Evolutionary conservation across 2,888 invertebrate species (phyloP).

Genomic region (Teinopalpus imperialis): DNA sequence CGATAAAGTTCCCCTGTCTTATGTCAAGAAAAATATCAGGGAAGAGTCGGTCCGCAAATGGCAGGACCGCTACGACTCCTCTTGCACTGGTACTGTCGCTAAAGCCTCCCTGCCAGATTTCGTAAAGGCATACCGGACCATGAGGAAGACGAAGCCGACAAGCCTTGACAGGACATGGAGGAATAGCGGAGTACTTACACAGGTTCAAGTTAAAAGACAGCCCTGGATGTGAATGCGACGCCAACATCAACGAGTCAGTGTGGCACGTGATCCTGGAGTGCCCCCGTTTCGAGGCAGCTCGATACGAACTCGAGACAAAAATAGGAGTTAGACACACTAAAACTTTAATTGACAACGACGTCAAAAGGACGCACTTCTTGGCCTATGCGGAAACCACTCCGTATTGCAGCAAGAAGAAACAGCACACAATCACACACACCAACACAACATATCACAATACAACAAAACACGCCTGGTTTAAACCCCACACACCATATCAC

Average conservation of each 20-base stretch:
- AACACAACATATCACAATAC: too few relatives aligned
- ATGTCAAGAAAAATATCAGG: constrained; percentile 22
- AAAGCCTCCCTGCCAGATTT: constrained; percentile 14
- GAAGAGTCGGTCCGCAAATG: constrained; percentile 19
- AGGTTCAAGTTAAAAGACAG: too few relatives aligned
- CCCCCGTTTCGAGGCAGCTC: neutral
- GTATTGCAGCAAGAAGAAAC: too few relatives aligned
- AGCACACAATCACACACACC: too few relatives aligned
- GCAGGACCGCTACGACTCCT: constrained; percentile 20
- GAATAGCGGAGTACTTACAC: too few relatives aligned
- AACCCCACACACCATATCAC: too few relatives aligned
- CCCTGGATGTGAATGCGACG: too few relatives aligned
- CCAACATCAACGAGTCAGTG: neutral
- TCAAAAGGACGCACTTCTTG: too few relatives aligned
- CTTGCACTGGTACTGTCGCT: constrained; percentile 6
- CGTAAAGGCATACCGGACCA: neutral
- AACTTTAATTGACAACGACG: too few relatives aligned
- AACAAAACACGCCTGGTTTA: too few relatives aligned
- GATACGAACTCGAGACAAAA: neutral
- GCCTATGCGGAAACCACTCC: too few relatives aligned
- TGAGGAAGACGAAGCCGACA: constrained; percentile 6
- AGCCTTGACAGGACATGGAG: neutral
- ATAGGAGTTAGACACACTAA: too few relatives aligned
- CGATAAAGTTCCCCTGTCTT: constrained; percentile 5
- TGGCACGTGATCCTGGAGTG: constrained; percentile 3